Conservation (phyloP, 2,113 vertebrate species). For the Protobothrops flavoviridis region DNA sequence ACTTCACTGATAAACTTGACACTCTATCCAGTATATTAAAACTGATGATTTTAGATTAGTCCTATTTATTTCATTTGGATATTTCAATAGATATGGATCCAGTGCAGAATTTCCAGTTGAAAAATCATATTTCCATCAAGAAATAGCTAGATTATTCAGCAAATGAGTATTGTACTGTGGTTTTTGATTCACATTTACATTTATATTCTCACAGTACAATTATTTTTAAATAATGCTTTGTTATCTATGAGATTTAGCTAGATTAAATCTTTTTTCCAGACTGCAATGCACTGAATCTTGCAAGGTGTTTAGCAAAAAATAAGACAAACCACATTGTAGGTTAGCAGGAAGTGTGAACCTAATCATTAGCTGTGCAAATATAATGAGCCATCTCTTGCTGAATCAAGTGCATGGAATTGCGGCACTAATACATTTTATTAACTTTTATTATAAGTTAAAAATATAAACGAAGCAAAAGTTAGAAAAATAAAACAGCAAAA, state of each 20-base stretch:
- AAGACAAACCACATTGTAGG: neutral
- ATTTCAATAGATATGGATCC: neutral
- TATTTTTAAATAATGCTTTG: neutral
- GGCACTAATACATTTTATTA: neutral
- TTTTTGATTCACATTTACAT: neutral
- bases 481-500: neutral
- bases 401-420: neutral
- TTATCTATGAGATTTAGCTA: neutral
- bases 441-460: neutral
- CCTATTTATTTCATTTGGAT: neutral
- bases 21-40: neutral
- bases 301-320: neutral
- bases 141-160: neutral
- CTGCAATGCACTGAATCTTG: neutral
- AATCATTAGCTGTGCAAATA: neutral
- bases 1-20: neutral
- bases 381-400: neutral
- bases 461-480: neutral
- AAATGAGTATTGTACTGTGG: neutral
- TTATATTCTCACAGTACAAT: neutral
- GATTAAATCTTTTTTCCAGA: neutral
- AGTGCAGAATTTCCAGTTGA: neutral
- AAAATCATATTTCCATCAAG: neutral
- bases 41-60: neutral
- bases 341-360: neutral